These are phyloP conservation scores for Uromys caudimaculatus DNA, from an alignment of 2,797 vertebrate genomes.

Conservation along the genomic window DNA sequence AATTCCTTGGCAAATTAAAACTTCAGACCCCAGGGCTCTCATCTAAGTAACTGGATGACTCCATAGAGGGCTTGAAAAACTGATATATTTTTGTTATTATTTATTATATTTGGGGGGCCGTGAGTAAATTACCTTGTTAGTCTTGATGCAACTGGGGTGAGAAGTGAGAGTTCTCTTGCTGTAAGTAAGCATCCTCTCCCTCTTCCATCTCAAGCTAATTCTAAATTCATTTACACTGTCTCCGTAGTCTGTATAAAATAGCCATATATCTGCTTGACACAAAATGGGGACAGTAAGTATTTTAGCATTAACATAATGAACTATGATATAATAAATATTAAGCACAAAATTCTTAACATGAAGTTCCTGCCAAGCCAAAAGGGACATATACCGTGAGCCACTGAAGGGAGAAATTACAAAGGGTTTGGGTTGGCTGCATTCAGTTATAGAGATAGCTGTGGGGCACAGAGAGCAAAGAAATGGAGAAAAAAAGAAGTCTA, in stretches of 20 bases:
- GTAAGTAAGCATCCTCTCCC: constrained; percentile 14
- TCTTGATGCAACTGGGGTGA: neutral
- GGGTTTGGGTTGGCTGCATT: constrained; percentile 46
- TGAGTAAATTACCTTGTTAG: neutral
- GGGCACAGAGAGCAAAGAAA: neutral
- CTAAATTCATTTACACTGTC: constrained; percentile 1
- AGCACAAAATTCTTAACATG: constrained; percentile 65
- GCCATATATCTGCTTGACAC: constrained; percentile 15
- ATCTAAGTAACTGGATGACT: neutral
- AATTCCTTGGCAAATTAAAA: neutral
- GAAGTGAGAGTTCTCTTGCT: neutral
- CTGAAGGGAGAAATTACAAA: constrained; percentile 78
- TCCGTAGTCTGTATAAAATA: constrained; percentile 28
- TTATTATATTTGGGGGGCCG: neutral
- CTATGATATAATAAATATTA: constrained; percentile 63
- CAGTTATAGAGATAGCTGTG: neutral
- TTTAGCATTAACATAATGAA: constrained; percentile 35
- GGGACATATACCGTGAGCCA: constrained; percentile 64
- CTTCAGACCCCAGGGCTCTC: neutral
- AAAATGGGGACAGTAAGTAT: constrained; percentile 33
- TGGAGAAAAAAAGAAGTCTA: neutral
- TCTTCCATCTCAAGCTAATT: constrained; percentile 41
- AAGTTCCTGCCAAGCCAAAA: constrained; percentile 57
- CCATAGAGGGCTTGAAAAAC: neutral
- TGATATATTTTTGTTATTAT: neutral